Evolutionary conservation across 1,140 invertebrate genomes (phyloP).

Genomic region (Drosophila ironensis): DNA sequence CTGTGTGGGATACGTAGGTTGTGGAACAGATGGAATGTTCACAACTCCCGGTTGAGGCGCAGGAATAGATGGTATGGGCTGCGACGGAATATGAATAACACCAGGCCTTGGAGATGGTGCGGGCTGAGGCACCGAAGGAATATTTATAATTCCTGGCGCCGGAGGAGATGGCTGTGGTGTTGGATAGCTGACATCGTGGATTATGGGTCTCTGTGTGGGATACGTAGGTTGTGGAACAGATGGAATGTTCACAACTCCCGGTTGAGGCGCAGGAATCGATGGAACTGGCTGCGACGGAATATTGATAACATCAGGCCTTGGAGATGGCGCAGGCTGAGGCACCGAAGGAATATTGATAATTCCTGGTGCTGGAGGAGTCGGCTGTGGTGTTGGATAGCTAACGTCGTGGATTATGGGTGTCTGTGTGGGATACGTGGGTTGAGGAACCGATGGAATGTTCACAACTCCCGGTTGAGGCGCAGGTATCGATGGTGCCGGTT

Average conservation of each 20-base stretch:
- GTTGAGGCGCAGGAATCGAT: slow-evolving; percentile 1
- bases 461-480: slow-evolving; percentile 12
- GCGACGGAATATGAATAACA: slow-evolving; percentile 35
- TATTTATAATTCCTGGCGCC: slow-evolving; percentile 15
- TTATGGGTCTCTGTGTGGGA: background rate
- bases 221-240: slow-evolving; percentile 7
- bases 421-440: slow-evolving; percentile 7
- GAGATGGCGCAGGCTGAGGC: slow-evolving; percentile 8
- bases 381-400: slow-evolving; percentile 49
- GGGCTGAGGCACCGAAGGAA: slow-evolving; percentile 16
- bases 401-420: slow-evolving; percentile 12
- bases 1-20: background rate
- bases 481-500: background rate
- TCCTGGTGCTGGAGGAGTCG: slow-evolving; percentile 10
- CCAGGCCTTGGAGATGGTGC: slow-evolving; percentile 9
- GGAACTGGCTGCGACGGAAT: slow-evolving; percentile 14
- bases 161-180: background rate
- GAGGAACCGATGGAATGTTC: slow-evolving; percentile 16
- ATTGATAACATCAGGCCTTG: slow-evolving; percentile 29
- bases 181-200: slow-evolving; percentile 55
- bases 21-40: slow-evolving; percentile 15
- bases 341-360: slow-evolving; percentile 22
- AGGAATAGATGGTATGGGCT: background rate
- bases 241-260: slow-evolving; percentile 22
- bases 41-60: slow-evolving; percentile 16